Conservation (phyloP, 2,113 vertebrate species). For the Todiramphus chloris region DNA sequence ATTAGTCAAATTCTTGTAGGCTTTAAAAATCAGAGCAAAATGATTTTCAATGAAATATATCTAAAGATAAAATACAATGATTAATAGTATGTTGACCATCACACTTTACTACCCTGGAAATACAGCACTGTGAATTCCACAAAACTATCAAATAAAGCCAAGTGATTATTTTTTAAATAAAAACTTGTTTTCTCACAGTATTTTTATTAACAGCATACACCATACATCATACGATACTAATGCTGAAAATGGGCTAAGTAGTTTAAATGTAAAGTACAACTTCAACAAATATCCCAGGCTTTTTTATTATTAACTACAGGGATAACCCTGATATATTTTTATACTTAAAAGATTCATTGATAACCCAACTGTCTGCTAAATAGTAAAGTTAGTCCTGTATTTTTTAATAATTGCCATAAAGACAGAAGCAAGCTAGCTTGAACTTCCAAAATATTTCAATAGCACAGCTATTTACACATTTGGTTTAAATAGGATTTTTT, state of each 20-base stretch:
- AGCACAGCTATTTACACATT: slow-evolving; percentile 15
- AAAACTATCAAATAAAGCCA: background rate
- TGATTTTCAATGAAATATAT: background rate
- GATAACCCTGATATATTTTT: background rate
- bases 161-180: background rate
- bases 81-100: background rate
- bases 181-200: slow-evolving; percentile 22
- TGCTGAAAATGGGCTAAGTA: slow-evolving; percentile 23
- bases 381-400: background rate
- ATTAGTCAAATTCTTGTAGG: background rate
- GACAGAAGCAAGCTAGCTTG: background rate
- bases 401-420: background rate
- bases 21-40: background rate
- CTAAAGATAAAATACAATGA: background rate
- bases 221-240: background rate
- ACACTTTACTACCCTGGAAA: background rate
- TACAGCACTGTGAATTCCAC: background rate
- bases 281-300: slow-evolving; percentile 28
- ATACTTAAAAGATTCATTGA: background rate
- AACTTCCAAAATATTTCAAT: slow-evolving; percentile 22
- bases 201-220: slow-evolving; percentile 16
- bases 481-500: slow-evolving; percentile 42
- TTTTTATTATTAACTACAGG: slow-evolving; percentile 31
- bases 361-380: slow-evolving; percentile 7
- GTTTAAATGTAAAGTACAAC: background rate